phyloP scores from a whole-genome alignment of 2,888 invertebrate species.

The Chamaedrilus cognettii region DNA sequence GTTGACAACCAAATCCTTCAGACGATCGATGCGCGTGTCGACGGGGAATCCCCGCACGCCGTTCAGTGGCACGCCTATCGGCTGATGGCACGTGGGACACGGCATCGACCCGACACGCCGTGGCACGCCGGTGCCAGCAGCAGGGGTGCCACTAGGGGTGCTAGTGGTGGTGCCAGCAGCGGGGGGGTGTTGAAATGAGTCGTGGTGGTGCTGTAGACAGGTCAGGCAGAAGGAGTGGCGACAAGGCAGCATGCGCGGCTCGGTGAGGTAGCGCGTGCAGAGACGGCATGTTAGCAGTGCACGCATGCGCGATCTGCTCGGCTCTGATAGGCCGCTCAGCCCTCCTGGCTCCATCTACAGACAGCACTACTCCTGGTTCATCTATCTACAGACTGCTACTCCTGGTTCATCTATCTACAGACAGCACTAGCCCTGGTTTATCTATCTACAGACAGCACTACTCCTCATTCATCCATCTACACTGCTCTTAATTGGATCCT shows the following conservation, averaged over 20 bases:
- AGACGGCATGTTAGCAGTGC: conserved; percentile 17
- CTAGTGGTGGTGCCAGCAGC: no score
- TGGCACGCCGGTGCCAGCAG: no score
- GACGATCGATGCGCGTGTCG: conserved; percentile 6
- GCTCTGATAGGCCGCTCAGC: neutral
- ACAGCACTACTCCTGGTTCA: no score
- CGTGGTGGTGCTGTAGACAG: conserved; percentile 13
- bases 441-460: no score
- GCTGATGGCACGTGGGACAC: conserved; percentile 9
- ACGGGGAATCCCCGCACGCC: conserved; percentile 13
- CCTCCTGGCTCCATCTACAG: neutral
- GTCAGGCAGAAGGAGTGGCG: conserved; percentile 19
- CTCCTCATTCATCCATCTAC: no score
- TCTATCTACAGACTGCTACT: no score
- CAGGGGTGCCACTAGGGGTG: no score
- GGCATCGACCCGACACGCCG: conserved; percentile 14
- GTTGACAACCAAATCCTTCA: conserved; percentile 10
- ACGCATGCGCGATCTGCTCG: conserved; percentile 5
- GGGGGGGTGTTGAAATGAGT: neutral
- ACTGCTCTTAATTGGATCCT: no score
- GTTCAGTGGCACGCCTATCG: conserved; percentile 10
- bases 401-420: no score
- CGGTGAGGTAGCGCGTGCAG: conserved; percentile 14
- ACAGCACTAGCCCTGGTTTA: no score
- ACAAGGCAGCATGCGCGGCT: conserved; percentile 25